Base-by-base conservation (phyloP, 2,888 invertebrate species). In the Agrilus cyanescens region DNA sequence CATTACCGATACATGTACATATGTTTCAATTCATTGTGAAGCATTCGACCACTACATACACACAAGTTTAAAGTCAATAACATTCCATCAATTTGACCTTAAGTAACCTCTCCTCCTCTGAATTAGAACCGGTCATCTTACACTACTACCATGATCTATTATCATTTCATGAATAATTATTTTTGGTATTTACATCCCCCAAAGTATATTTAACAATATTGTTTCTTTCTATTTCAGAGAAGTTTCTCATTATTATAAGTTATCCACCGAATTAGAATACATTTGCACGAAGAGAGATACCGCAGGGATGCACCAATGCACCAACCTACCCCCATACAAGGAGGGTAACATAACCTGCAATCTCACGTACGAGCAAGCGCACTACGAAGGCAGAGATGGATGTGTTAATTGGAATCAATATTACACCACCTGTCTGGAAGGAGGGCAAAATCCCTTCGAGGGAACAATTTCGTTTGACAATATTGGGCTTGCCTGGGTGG, bases 391-490 rank as follows among this genome's bases (percentile, higher is more conserved):
- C 41, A 56, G 59, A 44, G 58, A 59, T 62, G 85, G 85, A 33
- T 98, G 98, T 69, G 87, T 98, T 56, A 89, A 98, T 71, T 98
- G 97, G 97, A 95, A 98, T 71, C 84, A 88, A 69, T 99, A 98
- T 71, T 99, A 97, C 67, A 91, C 89, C 40, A 83, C 85, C 59
- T 99, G 98, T 70, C 81, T 83, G 48, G 85, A 93, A 50, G 83
- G 88, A 53, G 93, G 89, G 41, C 80, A 85, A 58, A 99, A 99
- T 73, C 98, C 98, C 12, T 98, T 97, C 68, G 91, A 93, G 70
- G 97, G 97, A 47, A 95, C 98, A 44, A 97, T 99, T 61, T 95
- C 95, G 32, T 99, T 99, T 68, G 98, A 99, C 72, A 98, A 99
- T 70, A 99, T 98, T 59, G 98, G 98, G 51, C 81, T 98, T 58